A percentile compares a stretch with the other conserved stretches of the same genome.
phyloP scores from a whole-genome alignment of 2,888 invertebrate species.

The Dorcus parallelipipedus region DNA sequence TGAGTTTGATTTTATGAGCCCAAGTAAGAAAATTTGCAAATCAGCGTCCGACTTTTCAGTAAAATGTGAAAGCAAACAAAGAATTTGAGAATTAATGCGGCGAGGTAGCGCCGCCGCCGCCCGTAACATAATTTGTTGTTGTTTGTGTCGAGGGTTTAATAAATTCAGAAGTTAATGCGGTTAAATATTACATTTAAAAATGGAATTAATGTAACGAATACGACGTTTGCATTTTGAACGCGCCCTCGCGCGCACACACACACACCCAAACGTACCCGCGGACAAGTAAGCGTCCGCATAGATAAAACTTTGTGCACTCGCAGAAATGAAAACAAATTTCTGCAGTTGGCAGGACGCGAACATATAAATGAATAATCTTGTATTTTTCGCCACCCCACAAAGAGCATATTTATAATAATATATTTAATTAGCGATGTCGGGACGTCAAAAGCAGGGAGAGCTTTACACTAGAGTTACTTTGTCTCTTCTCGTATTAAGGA shows the following conservation, averaged over 20 bases:
- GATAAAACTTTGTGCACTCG: background rate
- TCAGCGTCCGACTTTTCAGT: no score
- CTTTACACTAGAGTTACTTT: constrained; percentile 47
- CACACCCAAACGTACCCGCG: background rate
- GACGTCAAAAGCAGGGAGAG: constrained; percentile 43
- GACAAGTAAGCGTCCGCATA: background rate
- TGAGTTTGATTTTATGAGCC: no score
- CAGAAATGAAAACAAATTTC: constrained; percentile 4
- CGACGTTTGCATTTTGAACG: background rate
- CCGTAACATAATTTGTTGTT: no score
- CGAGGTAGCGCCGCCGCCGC: no score
- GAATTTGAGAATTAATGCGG: no score
- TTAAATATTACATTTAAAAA: no score
- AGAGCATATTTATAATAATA: constrained; percentile 47
- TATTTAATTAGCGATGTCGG: constrained; percentile 47
- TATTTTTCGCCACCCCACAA: constrained; percentile 38
- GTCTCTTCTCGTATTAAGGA: constrained; percentile 36
- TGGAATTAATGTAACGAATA: background rate
- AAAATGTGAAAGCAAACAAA: no score
- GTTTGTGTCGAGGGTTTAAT: no score
- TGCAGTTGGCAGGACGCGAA: constrained; percentile 4
- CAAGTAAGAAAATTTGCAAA: no score
- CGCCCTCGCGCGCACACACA: background rate
- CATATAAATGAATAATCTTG: constrained; percentile 41
- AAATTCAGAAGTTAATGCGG: no score